Conservation (phyloP, 2,797 vertebrate species). For the Antennarius maculatus region DNA sequence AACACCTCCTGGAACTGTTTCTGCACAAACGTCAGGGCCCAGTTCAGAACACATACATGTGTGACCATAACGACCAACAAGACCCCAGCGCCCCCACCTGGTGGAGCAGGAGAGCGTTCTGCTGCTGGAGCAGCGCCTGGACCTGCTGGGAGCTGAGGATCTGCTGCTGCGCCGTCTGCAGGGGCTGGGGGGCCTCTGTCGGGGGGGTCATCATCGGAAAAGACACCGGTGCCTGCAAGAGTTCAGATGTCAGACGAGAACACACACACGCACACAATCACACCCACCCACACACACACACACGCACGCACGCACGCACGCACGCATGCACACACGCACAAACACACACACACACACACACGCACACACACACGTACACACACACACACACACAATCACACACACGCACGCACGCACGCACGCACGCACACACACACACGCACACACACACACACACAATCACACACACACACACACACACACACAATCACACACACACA, state of each 20-base stretch:
- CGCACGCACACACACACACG: too few relatives aligned
- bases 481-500: too few relatives aligned
- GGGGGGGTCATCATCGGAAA: constrained; percentile 98
- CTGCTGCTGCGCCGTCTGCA: constrained; percentile 94
- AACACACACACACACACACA: too few relatives aligned
- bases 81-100: constrained; percentile 83
- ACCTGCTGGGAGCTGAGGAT: constrained; percentile 96
- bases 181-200: constrained; percentile 95
- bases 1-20: constrained; percentile 99
- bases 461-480: too few relatives aligned
- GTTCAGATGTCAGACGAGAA: neutral
- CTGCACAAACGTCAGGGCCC: constrained; percentile 74
- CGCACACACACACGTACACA: too few relatives aligned
- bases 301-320: too few relatives aligned
- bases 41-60: neutral
- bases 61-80: neutral
- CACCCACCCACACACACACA: too few relatives aligned
- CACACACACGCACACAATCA: too few relatives aligned
- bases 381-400: too few relatives aligned
- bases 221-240: constrained; percentile 88
- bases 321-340: too few relatives aligned
- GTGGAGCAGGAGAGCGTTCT: constrained; percentile 99
- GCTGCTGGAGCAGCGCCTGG: constrained; percentile 96
- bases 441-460: too few relatives aligned
- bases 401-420: too few relatives aligned